These are phyloP conservation scores for Heliconius charithonia DNA, from an alignment of 2,888 invertebrate species.

Conservation along the genomic window DNA sequence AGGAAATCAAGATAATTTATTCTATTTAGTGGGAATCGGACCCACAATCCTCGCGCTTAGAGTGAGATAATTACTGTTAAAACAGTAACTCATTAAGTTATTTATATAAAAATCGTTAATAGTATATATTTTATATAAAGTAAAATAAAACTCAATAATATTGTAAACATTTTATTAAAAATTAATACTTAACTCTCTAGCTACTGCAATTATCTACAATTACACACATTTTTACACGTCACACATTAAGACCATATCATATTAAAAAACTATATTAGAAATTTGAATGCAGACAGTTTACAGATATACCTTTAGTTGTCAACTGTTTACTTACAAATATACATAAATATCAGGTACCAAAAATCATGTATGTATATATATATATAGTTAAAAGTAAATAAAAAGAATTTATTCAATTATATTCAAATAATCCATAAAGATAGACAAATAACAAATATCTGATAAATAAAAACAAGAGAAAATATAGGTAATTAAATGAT, in stretches of 20 bases:
- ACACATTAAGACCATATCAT: conserved; percentile 37
- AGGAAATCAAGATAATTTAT: too few relatives aligned
- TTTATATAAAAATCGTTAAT: not conserved
- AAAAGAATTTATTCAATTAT: too few relatives aligned
- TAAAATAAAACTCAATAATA: not conserved
- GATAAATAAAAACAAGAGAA: too few relatives aligned
- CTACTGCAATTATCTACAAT: conserved; percentile 49
- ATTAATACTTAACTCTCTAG: conserved; percentile 31
- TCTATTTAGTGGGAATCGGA: too few relatives aligned
- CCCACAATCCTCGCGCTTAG: too few relatives aligned
- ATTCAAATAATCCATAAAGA: too few relatives aligned
- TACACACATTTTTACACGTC: conserved; percentile 56
- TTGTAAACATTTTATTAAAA: conserved; percentile 31
- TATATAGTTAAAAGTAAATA: too few relatives aligned
- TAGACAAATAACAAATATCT: too few relatives aligned
- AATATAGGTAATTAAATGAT: not conserved
- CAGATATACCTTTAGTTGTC: not conserved
- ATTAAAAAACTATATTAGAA: not conserved
- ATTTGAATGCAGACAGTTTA: not conserved
- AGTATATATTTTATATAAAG: not conserved
- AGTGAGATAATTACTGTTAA: not conserved
- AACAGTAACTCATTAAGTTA: not conserved
- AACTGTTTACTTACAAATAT: conserved; percentile 17
- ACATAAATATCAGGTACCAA: conserved; percentile 42
- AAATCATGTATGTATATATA: too few relatives aligned